Evolutionary conservation across 2,797 vertebrate genomes (phyloP).

Genomic region (Coregonus suidteri): DNA sequence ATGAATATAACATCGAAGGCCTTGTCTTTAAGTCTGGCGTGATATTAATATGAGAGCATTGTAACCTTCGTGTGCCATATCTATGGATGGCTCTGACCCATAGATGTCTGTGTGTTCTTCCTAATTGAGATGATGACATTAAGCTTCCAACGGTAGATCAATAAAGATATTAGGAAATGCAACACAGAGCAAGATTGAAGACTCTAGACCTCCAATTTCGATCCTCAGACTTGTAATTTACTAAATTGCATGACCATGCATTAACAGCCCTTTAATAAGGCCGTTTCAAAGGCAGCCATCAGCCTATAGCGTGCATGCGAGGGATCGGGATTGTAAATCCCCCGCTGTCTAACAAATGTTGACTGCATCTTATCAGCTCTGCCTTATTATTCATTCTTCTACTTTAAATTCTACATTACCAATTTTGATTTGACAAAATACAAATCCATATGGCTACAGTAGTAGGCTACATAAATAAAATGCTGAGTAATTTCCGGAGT

Average conservation of each 20-base stretch:
- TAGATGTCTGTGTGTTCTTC: constrained; percentile 11
- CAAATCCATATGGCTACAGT: not conserved
- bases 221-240: constrained; percentile 12
- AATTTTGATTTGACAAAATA: not conserved
- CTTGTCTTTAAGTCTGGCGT: constrained; percentile 4
- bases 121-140: constrained; percentile 21
- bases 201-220: not conserved
- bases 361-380: constrained; percentile 1
- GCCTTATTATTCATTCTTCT: not conserved
- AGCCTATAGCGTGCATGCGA: not conserved
- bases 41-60: constrained; percentile 4
- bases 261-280: constrained; percentile 14
- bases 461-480: not conserved
- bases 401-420: not conserved
- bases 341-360: not conserved
- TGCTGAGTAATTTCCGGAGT: not conserved
- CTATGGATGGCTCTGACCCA: constrained; percentile 6
- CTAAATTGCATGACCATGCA: constrained; percentile 11
- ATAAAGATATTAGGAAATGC: constrained; percentile 20
- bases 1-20: not conserved
- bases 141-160: constrained; percentile 13
- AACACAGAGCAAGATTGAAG: constrained; percentile 14
- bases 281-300: not conserved
- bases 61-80: not conserved
- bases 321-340: constrained; percentile 6